A percentile compares a stretch with the other conserved stretches of the same genome.
Conservation (phyloP, 2,797 vertebrate species). For the Sebastes alutus region DNA sequence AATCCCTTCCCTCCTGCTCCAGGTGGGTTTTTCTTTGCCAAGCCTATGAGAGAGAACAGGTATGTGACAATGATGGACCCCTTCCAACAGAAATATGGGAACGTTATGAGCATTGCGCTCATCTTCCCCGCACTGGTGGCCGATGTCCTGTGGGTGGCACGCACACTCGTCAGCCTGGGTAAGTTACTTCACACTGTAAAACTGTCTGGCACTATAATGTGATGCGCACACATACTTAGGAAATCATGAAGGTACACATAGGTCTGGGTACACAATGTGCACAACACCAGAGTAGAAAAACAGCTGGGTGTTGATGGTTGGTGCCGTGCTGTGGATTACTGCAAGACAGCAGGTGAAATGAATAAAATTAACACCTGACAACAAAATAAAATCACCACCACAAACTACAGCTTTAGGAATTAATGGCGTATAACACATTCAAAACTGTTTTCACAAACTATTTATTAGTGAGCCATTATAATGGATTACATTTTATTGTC, state of each 20-base stretch:
- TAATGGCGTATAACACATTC: not conserved
- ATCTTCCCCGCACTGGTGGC: slow-evolving; percentile 74
- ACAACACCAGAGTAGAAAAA: not conserved
- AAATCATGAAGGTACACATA: slow-evolving; percentile 4
- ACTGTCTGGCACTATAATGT: not conserved
- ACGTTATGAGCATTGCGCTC: slow-evolving; percentile 81
- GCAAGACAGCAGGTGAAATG: not conserved
- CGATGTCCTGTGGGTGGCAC: slow-evolving; percentile 79
- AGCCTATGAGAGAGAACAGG: slow-evolving; percentile 86
- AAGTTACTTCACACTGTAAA: slow-evolving; percentile 36
- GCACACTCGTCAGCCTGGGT: slow-evolving; percentile 80
- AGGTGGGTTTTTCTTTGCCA: slow-evolving; percentile 88
- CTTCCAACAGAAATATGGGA: slow-evolving; percentile 81
- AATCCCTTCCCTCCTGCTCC: not conserved
- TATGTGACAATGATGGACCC: slow-evolving; percentile 89
- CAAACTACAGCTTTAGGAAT: not conserved
- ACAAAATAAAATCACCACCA: not conserved
- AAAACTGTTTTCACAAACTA: not conserved
- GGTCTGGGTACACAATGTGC: slow-evolving; percentile 1
- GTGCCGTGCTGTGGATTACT: not conserved
- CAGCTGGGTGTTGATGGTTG: not conserved
- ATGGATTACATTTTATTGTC: not conserved
- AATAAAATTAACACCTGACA: not conserved
- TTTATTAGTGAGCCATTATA: not conserved
- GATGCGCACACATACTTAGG: not conserved